Evolutionary conservation across 2,113 vertebrate genomes (phyloP), one percentile per base, ranked within the genome.

Genomic region (Cinclus cinclus): DNA sequence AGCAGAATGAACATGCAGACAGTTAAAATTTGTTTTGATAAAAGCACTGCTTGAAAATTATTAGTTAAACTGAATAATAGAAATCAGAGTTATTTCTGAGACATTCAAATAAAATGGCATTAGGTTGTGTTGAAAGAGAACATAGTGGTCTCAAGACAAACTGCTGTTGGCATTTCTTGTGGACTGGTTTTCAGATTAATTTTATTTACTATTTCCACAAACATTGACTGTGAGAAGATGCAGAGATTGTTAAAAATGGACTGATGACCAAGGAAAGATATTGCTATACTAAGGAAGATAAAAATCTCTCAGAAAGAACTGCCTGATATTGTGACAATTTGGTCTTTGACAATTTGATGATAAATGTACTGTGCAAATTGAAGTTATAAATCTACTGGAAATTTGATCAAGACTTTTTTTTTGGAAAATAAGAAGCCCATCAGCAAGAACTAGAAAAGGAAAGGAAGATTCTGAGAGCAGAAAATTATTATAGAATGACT

Each of bases 51-150:
- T 90, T 90, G 59, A 83, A 90, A 85, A 85, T 83, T 83, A 62
- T 83, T 94, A 91, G 44, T 82, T 87, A 85, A 93, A 85, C 37
- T 62, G 58, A 88, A 65, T 58, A 76, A 69, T 42, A 91, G 47
- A 63, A 21, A 78, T 71, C 28, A 77, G 46, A 80, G 25, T 39
- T 64, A 85, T 83, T 90, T 95, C 27, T 85, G 49, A 77, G 71
- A 18, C 88, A 80, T 87, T 92, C 31, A 86, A 85, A 67, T 63
- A 87, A 87, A 85, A 82, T 8, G 44, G 11, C 37, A 37, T 73
- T 79, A 46, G 5, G 24, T 37, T 88, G 18, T 58, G 49, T 12
- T 53, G 50, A 93, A 73, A 55, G 25, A 89, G 7, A 79, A 60
- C 44, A 23, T 22, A 52, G 31, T 19, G n/a, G 31, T 75, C 39